These are phyloP conservation scores for Dinoponera quadriceps DNA, from an alignment of 1,140 invertebrate genomes.

Conservation along the genomic window DNA sequence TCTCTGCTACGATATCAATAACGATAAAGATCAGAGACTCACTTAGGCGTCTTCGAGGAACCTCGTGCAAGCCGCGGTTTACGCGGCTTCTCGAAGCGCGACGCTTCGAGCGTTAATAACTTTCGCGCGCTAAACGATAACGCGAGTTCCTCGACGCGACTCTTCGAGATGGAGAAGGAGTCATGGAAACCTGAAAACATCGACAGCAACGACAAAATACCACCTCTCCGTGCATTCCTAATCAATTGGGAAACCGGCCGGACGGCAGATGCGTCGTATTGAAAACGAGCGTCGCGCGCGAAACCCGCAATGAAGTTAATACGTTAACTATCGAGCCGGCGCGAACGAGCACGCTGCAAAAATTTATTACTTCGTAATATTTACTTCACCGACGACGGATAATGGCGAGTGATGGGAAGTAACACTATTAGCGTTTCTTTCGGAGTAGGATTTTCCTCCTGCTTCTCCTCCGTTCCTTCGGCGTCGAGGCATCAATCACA, in stretches of 20 bases:
- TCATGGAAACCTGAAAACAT: background rate
- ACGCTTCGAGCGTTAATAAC: conserved; percentile 16
- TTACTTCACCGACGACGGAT: conserved; percentile 11
- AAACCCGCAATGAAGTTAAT: background rate
- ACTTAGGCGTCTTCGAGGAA: background rate
- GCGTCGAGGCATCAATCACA: too few relatives aligned
- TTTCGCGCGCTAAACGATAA: conserved; percentile 19
- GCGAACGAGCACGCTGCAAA: background rate
- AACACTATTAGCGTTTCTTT: background rate
- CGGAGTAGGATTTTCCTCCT: background rate
- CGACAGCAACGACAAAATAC: conserved; percentile 1
- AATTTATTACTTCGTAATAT: conserved; percentile 26
- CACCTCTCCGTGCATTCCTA: conserved; percentile 8
- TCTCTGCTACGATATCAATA: background rate
- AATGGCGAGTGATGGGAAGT: background rate
- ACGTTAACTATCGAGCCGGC: background rate
- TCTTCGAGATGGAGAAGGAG: background rate
- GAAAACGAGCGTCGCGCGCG: background rate
- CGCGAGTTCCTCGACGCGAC: background rate
- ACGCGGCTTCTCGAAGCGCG: background rate
- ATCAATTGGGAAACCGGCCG: conserved; percentile 58
- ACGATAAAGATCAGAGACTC: background rate
- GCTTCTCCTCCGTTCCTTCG: too few relatives aligned
- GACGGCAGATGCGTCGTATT: conserved; percentile 26
- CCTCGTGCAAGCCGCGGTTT: background rate